Evolutionary conservation across 2,113 vertebrate species (phyloP).

Genomic region (Saccopteryx bilineata): DNA sequence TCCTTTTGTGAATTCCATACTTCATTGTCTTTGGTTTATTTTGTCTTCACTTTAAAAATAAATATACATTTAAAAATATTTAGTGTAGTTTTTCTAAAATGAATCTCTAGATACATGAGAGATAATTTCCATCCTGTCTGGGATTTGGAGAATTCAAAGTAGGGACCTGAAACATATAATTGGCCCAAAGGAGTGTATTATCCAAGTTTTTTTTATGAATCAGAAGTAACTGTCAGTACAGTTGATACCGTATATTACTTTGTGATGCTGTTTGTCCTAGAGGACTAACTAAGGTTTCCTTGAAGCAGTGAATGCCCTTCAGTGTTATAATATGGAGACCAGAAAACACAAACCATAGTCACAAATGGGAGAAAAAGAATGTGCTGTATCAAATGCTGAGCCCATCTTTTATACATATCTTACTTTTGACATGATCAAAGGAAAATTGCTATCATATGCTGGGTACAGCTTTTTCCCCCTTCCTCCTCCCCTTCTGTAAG

Average conservation of each 20-base stretch:
- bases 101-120: slow-evolving; percentile 53
- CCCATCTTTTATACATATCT: slow-evolving; percentile 53
- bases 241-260: slow-evolving; percentile 57
- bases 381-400: neutral
- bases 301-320: slow-evolving; percentile 27
- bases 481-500: neutral
- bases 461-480: neutral
- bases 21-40: neutral
- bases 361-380: slow-evolving; percentile 14
- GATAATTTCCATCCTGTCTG: slow-evolving; percentile 1
- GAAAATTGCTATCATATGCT: slow-evolving; percentile 70
- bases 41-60: neutral
- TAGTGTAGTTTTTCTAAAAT: slow-evolving; percentile 48
- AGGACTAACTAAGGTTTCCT: slow-evolving; percentile 19
- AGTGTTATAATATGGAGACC: neutral
- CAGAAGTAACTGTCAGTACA: slow-evolving; percentile 61
- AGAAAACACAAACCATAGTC: slow-evolving; percentile 15
- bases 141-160: slow-evolving; percentile 35
- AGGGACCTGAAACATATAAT: slow-evolving; percentile 41
- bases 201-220: slow-evolving; percentile 37
- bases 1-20: neutral
- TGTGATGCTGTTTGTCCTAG: neutral
- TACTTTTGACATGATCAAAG: slow-evolving; percentile 69
- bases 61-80: neutral
- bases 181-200: slow-evolving; percentile 55